phyloP scores from a whole-genome alignment of 2,888 invertebrate species.

The Leptinotarsa juncta region DNA sequence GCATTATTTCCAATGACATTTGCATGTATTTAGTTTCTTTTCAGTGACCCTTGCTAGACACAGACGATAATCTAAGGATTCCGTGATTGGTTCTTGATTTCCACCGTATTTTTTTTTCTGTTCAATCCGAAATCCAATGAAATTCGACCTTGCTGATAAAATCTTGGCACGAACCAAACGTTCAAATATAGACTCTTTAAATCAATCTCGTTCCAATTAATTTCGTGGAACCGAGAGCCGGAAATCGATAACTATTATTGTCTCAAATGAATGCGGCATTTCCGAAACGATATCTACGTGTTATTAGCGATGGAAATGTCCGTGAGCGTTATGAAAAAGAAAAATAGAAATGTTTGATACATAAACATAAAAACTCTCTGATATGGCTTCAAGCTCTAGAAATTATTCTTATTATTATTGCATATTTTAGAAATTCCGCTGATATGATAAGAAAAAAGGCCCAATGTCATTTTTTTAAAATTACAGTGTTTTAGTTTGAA shows the following conservation, averaged over 20 bases:
- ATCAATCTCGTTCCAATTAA: slow-evolving; percentile 15
- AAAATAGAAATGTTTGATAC: too few species aligned
- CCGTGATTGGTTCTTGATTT: not conserved
- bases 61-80: not conserved
- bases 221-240: not conserved
- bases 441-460: too few species aligned
- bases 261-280: not conserved
- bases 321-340: too few species aligned
- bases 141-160: slow-evolving; percentile 16
- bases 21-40: not conserved
- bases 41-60: not conserved
- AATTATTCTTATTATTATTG: too few species aligned
- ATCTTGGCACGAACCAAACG: not conserved
- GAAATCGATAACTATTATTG: slow-evolving; percentile 11
- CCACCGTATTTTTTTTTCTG: not conserved
- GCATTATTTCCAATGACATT: not conserved
- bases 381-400: too few species aligned
- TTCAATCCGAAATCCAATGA: not conserved
- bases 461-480: too few species aligned
- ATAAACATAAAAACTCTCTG: too few species aligned
- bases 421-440: too few species aligned
- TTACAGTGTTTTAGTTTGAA: too few species aligned
- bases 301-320: not conserved
- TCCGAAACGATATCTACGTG: not conserved
- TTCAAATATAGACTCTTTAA: slow-evolving; percentile 5